Evolutionary conservation across 2,888 invertebrate genomes (phyloP).

Genomic region (Cartodere bifasciata): DNA sequence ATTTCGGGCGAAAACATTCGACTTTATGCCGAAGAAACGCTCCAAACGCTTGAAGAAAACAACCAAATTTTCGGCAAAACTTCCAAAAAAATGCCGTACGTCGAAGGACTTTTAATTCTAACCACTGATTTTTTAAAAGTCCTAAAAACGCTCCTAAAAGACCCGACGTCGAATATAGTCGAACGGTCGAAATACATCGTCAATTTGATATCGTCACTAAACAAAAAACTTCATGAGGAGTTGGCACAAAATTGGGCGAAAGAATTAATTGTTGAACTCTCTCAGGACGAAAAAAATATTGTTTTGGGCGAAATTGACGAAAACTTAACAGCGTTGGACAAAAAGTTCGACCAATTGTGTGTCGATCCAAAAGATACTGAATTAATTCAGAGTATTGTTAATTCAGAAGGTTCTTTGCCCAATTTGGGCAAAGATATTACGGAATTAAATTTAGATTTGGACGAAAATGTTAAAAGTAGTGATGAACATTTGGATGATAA

Average conservation of each 20-base stretch:
- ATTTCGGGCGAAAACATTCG: slow-evolving; percentile 20
- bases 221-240: slow-evolving; percentile 19
- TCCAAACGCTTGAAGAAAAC: slow-evolving; percentile 21
- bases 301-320: too few species aligned
- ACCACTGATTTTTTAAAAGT: slow-evolving; percentile 22
- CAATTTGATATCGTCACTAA: slow-evolving; percentile 20
- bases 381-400: too few species aligned
- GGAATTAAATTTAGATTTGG: slow-evolving; percentile 10
- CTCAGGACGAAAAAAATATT: slow-evolving; percentile 15
- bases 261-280: slow-evolving; percentile 12
- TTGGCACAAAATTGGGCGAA: slow-evolving; percentile 21
- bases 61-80: slow-evolving; percentile 14
- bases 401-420: slow-evolving; percentile 3
- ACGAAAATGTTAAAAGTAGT: slow-evolving; percentile 16
- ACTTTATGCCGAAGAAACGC: slow-evolving; percentile 27
- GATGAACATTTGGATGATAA: slow-evolving; percentile 14
- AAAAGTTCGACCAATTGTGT: too few species aligned
- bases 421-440: slow-evolving; percentile 5
- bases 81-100: slow-evolving; percentile 18
- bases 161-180: slow-evolving; percentile 26
- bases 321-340: too few species aligned
- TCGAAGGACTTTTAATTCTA: slow-evolving; percentile 25
- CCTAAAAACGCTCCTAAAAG: slow-evolving; percentile 21
- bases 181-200: slow-evolving; percentile 23
- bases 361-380: too few species aligned